Evolutionary conservation across 2,113 vertebrate genomes (phyloP).

Genomic region (Rhagologus leucostigma): DNA sequence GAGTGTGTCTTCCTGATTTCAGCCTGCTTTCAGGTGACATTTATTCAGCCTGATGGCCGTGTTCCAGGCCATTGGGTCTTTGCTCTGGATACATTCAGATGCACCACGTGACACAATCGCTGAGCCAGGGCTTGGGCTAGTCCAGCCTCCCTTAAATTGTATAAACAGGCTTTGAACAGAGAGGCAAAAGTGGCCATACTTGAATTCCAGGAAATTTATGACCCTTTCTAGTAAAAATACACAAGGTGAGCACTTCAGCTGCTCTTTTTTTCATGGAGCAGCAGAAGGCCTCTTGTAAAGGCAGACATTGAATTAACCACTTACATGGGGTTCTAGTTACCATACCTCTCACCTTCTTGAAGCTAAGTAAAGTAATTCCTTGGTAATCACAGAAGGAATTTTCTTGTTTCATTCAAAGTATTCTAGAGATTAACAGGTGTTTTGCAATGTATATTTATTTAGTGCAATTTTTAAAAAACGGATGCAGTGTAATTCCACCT

Average conservation of each 20-base stretch:
- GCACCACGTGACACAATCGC: not conserved
- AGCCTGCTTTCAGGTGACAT: not conserved
- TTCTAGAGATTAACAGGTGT: not conserved
- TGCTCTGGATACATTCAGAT: not conserved
- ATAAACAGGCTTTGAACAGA: not conserved
- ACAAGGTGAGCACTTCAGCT: not conserved
- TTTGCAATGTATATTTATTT: not conserved
- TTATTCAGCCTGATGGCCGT: not conserved
- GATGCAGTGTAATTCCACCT: not conserved
- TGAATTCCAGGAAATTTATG: not conserved
- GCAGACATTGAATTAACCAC: not conserved
- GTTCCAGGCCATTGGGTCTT: not conserved
- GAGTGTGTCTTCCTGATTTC: not conserved
- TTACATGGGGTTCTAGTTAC: not conserved
- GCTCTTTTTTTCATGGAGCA: not conserved
- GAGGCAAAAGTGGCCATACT: not conserved
- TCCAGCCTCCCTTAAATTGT: not conserved
- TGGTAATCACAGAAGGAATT: not conserved
- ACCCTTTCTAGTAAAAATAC: not conserved
- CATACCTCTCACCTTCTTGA: not conserved
- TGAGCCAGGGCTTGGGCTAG: not conserved
- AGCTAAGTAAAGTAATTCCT: not conserved
- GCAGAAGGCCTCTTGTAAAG: not conserved
- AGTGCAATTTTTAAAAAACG: not conserved
- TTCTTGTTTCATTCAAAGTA: not conserved